These are phyloP conservation scores for Colistium nudipinnis DNA, from an alignment of 2,113 vertebrate species.

Conservation along the genomic window DNA sequence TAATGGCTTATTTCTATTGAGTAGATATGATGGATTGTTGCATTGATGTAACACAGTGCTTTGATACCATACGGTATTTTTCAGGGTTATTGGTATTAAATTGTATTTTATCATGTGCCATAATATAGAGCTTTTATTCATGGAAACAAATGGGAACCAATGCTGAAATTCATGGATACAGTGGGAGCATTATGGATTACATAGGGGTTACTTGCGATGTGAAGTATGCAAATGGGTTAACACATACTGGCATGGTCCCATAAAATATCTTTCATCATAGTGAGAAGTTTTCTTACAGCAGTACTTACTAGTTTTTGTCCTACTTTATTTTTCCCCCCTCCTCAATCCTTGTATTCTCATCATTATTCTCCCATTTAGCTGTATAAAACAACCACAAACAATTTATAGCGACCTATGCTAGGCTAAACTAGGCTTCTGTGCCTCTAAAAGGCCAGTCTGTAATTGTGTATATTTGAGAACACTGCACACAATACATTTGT, in stretches of 20 bases:
- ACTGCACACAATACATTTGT: conserved; percentile 76
- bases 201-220: not conserved
- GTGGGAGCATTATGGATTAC: not conserved
- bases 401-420: conserved; percentile 71
- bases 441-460: conserved; percentile 68
- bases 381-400: conserved; percentile 62
- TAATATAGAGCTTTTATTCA: not conserved
- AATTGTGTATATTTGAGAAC: conserved; percentile 77
- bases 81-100: not conserved
- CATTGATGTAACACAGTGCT: not conserved
- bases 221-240: not conserved
- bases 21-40: not conserved
- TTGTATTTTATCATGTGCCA: not conserved
- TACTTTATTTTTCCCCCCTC: conserved; percentile 40
- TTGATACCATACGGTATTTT: not conserved
- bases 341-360: conserved; percentile 43
- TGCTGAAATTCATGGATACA: not conserved
- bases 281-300: conserved; percentile 31
- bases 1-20: not conserved
- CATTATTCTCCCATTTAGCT: conserved; percentile 60
- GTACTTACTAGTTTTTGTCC: conserved; percentile 11
- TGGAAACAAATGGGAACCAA: not conserved
- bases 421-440: conserved; percentile 69
- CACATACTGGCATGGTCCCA: not conserved
- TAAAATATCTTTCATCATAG: not conserved